These are phyloP conservation scores for Brachyopa scutellaris DNA, from an alignment of 2,888 invertebrate genomes.

Conservation along the genomic window DNA sequence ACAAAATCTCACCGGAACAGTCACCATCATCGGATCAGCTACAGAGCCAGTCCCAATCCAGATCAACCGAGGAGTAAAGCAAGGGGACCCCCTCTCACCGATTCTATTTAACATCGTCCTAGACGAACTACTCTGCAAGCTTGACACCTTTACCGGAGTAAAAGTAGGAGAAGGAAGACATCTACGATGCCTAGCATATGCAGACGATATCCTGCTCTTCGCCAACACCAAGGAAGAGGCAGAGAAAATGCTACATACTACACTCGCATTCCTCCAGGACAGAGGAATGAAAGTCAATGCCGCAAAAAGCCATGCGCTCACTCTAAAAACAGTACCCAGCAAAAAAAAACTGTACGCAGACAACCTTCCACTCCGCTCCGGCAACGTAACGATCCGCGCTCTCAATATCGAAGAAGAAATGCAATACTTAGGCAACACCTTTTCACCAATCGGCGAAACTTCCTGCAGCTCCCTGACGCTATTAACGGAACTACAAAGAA, in stretches of 20 bases:
- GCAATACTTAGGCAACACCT: neutral
- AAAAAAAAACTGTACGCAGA: neutral
- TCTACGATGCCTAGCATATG: neutral
- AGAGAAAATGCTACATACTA: too few species aligned
- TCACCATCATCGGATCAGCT: neutral
- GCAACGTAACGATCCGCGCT: neutral
- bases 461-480: neutral
- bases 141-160: neutral
- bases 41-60: neutral
- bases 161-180: neutral
- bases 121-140: neutral
- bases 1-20: neutral
- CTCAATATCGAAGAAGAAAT: neutral
- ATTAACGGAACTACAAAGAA: neutral
- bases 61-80: neutral
- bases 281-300: too few species aligned
- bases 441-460: neutral
- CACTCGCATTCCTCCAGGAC: too few species aligned
- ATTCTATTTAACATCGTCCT: neutral
- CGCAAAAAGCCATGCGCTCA: neutral
- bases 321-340: neutral
- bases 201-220: neutral
- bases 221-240: too few species aligned
- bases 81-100: neutral
- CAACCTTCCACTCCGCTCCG: neutral